phyloP scores from a whole-genome alignment of 1,140 invertebrate genomes.

The Periplaneta americana region DNA sequence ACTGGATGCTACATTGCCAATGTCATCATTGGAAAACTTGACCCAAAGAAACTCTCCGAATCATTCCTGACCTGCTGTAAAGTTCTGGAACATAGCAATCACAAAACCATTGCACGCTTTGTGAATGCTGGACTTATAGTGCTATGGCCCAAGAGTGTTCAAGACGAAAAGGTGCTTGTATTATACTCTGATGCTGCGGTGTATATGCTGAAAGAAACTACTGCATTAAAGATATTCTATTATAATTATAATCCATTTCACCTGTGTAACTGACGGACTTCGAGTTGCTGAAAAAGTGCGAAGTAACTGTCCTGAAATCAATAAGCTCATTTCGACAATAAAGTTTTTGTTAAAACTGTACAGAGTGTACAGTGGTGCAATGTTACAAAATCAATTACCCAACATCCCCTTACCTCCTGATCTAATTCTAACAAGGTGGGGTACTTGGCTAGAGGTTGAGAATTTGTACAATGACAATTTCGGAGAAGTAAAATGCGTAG shows the following conservation, averaged over 20 bases:
- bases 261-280: neutral
- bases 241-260: neutral
- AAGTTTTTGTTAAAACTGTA: too few species aligned
- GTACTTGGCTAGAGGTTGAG: neutral
- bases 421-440: neutral
- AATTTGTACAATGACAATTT: too few species aligned
- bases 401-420: neutral
- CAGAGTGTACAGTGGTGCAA: too few species aligned
- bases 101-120: too few species aligned
- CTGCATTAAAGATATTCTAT: neutral
- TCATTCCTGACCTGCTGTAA: neutral
- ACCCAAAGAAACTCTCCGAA: neutral
- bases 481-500: neutral
- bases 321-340: neutral
- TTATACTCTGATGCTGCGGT: neutral
- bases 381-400: too few species aligned
- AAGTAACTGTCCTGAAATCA: neutral
- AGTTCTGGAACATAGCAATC: neutral
- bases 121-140: too few species aligned
- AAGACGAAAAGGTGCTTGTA: neutral
- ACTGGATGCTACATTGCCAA: neutral
- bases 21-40: neutral
- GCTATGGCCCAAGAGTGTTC: neutral
- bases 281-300: neutral
- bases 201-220: neutral